phyloP scores from a whole-genome alignment of 1,140 invertebrate species.

The Cotesia vestalis region DNA sequence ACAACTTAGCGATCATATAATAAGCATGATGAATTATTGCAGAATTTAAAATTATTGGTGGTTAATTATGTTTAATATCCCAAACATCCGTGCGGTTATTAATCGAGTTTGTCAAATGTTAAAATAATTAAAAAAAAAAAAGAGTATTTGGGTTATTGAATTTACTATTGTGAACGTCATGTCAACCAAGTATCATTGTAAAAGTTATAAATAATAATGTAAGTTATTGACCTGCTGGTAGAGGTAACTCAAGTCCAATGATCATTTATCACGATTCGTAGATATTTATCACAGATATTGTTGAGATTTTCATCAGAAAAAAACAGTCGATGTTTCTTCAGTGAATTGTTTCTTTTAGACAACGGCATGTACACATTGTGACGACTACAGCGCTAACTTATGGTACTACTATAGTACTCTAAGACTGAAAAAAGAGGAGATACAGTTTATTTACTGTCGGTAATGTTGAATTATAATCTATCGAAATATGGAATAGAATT shows the following conservation, averaged over 20 bases:
- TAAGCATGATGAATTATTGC: not conserved
- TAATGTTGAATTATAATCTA: too few species aligned
- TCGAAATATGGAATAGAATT: too few species aligned
- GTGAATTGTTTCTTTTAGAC: constrained; percentile 35
- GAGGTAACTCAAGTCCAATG: too few species aligned
- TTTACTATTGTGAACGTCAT: not conserved
- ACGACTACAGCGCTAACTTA: not conserved
- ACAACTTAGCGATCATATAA: not conserved
- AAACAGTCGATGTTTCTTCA: constrained; percentile 1
- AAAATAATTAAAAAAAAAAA: not conserved
- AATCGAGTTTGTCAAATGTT: not conserved
- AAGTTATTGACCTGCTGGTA: too few species aligned
- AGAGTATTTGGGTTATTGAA: not conserved
- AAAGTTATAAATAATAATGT: not conserved
- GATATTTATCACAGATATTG: too few species aligned
- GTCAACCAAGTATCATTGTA: not conserved
- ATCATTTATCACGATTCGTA: too few species aligned
- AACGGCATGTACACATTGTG: constrained; percentile 41
- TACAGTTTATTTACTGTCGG: too few species aligned
- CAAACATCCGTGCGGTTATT: not conserved
- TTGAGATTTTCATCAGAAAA: too few species aligned
- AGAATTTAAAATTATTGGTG: not conserved
- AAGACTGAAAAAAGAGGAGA: not conserved
- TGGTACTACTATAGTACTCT: not conserved
- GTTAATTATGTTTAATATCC: not conserved